phyloP scores from a whole-genome alignment of 2,888 invertebrate genomes.

The Napeogenes sylphis region DNA sequence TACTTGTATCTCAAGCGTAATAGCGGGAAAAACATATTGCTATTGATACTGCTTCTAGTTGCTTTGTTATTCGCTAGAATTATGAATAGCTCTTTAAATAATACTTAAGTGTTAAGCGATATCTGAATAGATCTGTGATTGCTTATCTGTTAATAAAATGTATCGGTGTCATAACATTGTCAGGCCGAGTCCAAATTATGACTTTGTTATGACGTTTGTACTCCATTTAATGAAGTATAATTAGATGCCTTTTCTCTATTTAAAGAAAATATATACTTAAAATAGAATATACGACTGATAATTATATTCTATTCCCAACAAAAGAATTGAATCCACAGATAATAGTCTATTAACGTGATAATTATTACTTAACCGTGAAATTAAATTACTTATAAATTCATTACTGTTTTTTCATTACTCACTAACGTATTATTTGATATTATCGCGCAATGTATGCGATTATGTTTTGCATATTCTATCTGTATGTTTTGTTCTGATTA shows the following conservation, averaged over 20 bases:
- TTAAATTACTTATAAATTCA: conserved; percentile 17
- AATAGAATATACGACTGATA: not conserved
- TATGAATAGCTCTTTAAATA: conserved; percentile 1
- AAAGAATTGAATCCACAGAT: conserved; percentile 30
- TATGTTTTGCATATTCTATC: not conserved
- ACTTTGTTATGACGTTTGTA: too few species aligned
- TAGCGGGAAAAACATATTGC: conserved; percentile 16
- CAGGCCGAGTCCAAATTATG: too few species aligned
- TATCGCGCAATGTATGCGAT: not conserved
- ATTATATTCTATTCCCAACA: conserved; percentile 25
- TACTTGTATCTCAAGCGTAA: conserved; percentile 16
- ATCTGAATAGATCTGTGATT: too few species aligned
- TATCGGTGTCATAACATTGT: too few species aligned
- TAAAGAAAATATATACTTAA: not conserved
- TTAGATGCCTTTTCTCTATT: too few species aligned
- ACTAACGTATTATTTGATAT: not conserved
- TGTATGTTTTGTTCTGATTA: not conserved
- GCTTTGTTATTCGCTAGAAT: conserved; percentile 4
- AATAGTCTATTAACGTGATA: conserved; percentile 32
- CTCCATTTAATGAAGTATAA: too few species aligned
- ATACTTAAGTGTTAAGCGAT: not conserved
- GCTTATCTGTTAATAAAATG: too few species aligned
- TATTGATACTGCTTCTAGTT: conserved; percentile 10
- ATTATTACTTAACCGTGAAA: conserved; percentile 27
- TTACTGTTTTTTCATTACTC: not conserved